phyloP scores from a whole-genome alignment of 1,140 invertebrate genomes.

The Aphelenchoides avenae region DNA sequence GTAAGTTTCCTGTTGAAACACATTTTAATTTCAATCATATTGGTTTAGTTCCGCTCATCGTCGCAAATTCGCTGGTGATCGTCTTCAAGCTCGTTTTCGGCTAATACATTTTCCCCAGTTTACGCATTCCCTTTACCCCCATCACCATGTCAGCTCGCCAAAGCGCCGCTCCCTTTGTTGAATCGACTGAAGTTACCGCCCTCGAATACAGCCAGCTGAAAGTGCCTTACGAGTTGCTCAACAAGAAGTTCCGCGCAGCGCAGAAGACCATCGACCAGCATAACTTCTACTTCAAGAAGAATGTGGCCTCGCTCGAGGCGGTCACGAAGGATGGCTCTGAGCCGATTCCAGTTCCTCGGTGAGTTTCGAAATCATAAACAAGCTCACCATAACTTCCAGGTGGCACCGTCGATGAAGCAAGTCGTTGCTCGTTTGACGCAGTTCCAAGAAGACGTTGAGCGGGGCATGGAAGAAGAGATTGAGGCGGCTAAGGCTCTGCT shows the following conservation, averaged over 20 bases:
- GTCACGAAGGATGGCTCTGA: slow-evolving; percentile 23
- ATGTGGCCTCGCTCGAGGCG: slow-evolving; percentile 20
- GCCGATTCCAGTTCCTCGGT: slow-evolving; percentile 35
- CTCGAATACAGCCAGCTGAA: slow-evolving; percentile 91
- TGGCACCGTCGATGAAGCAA: slow-evolving; percentile 18
- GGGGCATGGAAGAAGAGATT: slow-evolving; percentile 85
- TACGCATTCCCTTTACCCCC: no score
- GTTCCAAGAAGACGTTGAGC: slow-evolving; percentile 66
- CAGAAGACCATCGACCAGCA: slow-evolving; percentile 35
- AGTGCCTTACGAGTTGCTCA: slow-evolving; percentile 94
- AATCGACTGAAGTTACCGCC: no score
- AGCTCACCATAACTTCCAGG: slow-evolving; percentile 24
- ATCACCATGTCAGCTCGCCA: no score
- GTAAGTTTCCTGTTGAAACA: slow-evolving; percentile 7
- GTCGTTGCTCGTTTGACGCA: slow-evolving; percentile 10
- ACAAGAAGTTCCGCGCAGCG: slow-evolving; percentile 90
- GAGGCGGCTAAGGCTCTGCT: slow-evolving; percentile 80
- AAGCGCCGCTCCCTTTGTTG: no score
- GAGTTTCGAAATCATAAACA: slow-evolving; percentile 16
- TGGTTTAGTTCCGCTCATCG: slow-evolving; percentile 40
- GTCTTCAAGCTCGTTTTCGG: slow-evolving; percentile 49
- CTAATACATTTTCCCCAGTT: no score
- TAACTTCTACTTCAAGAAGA: slow-evolving; percentile 42
- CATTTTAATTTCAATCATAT: slow-evolving; percentile 5
- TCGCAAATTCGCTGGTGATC: slow-evolving; percentile 44